Conservation (phyloP, 1,140 invertebrate genomes). For the Hetaerina americana region DNA sequence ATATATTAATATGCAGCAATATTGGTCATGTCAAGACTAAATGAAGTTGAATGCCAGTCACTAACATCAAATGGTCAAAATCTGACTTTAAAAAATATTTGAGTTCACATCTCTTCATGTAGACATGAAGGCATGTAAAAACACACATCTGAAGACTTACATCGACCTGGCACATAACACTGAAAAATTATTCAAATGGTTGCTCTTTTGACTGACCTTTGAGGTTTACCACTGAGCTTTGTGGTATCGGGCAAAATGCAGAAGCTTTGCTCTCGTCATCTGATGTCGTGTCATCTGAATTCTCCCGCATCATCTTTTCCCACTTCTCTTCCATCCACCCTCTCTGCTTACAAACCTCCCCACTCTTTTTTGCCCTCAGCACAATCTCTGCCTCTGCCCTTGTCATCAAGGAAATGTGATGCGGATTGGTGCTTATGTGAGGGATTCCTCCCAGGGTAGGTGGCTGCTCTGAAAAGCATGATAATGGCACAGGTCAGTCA, state of each 20-base stretch:
- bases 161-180: no score
- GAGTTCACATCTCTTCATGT: no score
- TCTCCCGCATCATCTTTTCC: not conserved
- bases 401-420: constrained; percentile 43
- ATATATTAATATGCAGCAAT: no score
- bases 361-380: constrained; percentile 44
- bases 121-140: no score
- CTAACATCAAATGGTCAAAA: no score
- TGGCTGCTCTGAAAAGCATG: not conserved
- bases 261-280: not conserved
- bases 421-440: constrained; percentile 15
- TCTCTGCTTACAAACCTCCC: constrained; percentile 29
- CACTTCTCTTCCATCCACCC: not conserved
- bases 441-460: not conserved
- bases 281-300: not conserved
- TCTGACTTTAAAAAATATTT: no score
- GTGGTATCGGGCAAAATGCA: not conserved
- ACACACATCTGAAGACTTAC: no score
- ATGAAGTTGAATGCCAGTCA: no score
- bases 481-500: no score
- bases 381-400: constrained; percentile 52
- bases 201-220: not conserved
- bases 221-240: not conserved
- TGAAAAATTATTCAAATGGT: no score
- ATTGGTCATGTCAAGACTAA: no score